Base-by-base conservation (phyloP, 2,113 vertebrate genomes). In the Nannobrachium achirus region DNA sequence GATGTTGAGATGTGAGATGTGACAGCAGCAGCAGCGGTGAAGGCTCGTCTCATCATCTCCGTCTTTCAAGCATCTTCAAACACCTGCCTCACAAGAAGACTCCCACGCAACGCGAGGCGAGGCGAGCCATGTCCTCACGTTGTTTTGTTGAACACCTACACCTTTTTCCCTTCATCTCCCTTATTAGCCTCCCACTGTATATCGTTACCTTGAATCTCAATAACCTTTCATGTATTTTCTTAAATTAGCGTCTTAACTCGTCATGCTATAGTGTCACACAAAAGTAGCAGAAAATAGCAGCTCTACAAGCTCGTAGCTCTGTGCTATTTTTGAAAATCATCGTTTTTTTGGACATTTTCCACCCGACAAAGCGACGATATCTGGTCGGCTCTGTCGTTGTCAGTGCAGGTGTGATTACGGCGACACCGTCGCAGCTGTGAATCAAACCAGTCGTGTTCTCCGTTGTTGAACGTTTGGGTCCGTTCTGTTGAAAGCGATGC, bases 11-110 rank as follows among this genome's bases (percentile, higher is more conserved):
- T 33, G 25, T 67, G 83, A 61, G 73, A 82, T 63, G 71, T 76
- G 73, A 79, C 79, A 79, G 69, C 14, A 5, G 25, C 25, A 33
- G 25, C n/a, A n/a, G n/a, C n/a, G n/a, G n/a, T n/a, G n/a, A n/a
- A n/a, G n/a, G n/a, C 20, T 73, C 75, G 53, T 81, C 70, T 79
- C 73, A 81, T 85, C 82, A 69, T 75, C 44, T 57, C 41, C 42
- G 69, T 78, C 25, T 71, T 71, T 84, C 73, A 18, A 59, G 75
- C 55, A 10, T 82, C 80, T 79, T 87, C 80, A 81, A 79, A 87
- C 83, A 81, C 81, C 86, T 85, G 84, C 78, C 78, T 75, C 72
- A 5, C 3, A 5, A 33, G 25, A 48, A 18, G 69, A 81, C 85
- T 85, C 85, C 86, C 76, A 86, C 88, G 14, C 83, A 45, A 25